Conservation (phyloP, 2,888 invertebrate species). For the Dryococelus australis region DNA sequence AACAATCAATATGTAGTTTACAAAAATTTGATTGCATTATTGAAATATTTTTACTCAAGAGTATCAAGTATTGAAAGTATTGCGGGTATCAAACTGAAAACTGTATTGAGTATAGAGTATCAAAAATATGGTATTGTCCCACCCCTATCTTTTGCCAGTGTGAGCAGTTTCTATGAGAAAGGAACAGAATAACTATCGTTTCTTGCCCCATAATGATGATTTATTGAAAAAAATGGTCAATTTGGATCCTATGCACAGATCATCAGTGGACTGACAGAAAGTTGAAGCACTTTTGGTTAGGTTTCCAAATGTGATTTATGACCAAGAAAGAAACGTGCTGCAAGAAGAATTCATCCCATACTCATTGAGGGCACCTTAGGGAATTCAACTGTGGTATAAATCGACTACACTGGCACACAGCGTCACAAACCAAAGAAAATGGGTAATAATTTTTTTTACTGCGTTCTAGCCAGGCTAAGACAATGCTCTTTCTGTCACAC, state of each 20-base stretch:
- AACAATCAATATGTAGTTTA: too few relatives aligned
- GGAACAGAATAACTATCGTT: background rate
- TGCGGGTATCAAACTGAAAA: too few relatives aligned
- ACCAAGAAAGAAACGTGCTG: background rate
- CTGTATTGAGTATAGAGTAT: too few relatives aligned
- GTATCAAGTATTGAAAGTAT: too few relatives aligned
- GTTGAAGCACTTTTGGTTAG: background rate
- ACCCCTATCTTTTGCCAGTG: background rate
- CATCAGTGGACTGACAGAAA: conserved; percentile 23
- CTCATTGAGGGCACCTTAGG: background rate
- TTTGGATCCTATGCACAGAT: conserved; percentile 12
- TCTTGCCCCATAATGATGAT: conserved; percentile 20
- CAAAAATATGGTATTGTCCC: too few relatives aligned
- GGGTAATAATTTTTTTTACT: background rate
- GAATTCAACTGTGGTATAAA: too few relatives aligned
- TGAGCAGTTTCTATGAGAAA: conserved; percentile 3
- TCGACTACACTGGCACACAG: background rate
- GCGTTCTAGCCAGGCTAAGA: background rate
- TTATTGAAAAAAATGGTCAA: background rate
- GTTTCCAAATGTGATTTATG: conserved; percentile 21
- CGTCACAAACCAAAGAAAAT: conserved; percentile 4
- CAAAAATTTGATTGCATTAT: too few relatives aligned
- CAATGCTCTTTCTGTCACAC: conserved; percentile 23
- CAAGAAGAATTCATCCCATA: background rate
- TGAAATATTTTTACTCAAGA: too few relatives aligned